Evolutionary conservation across 2,113 vertebrate genomes (phyloP).

Genomic region (Tamias sibiricus): DNA sequence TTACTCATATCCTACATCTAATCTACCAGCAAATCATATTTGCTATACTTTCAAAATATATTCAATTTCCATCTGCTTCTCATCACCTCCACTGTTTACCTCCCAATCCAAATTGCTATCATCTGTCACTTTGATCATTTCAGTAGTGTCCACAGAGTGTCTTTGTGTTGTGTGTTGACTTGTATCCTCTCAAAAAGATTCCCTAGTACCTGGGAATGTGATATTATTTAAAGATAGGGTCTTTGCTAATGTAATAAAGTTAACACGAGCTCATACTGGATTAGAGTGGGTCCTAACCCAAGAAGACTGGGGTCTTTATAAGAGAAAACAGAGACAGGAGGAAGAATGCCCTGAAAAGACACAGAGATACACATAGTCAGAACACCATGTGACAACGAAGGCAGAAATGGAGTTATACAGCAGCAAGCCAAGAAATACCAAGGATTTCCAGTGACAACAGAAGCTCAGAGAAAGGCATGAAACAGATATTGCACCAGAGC

Average conservation of each 20-base stretch:
- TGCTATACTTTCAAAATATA: conserved; percentile 1
- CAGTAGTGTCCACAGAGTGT: background rate
- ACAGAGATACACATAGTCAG: background rate
- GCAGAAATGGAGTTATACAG: background rate
- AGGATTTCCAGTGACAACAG: background rate
- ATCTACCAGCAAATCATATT: background rate
- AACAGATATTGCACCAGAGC: background rate
- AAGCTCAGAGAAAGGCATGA: background rate
- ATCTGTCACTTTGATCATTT: conserved; percentile 8
- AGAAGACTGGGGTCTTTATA: background rate
- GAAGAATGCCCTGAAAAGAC: background rate
- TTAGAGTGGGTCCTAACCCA: background rate
- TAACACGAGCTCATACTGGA: background rate
- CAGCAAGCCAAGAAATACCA: background rate
- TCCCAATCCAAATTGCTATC: background rate
- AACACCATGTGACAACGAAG: background rate
- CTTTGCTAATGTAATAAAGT: background rate
- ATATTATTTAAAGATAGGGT: background rate
- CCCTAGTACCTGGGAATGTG: background rate
- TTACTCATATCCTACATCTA: background rate
- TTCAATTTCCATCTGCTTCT: background rate
- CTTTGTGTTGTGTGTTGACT: background rate
- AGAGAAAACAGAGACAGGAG: background rate
- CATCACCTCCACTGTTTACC: background rate
- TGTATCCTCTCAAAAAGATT: background rate